Evolutionary conservation across 1,140 invertebrate species (phyloP).

Genomic region (Scaptomyza graminum): DNA sequence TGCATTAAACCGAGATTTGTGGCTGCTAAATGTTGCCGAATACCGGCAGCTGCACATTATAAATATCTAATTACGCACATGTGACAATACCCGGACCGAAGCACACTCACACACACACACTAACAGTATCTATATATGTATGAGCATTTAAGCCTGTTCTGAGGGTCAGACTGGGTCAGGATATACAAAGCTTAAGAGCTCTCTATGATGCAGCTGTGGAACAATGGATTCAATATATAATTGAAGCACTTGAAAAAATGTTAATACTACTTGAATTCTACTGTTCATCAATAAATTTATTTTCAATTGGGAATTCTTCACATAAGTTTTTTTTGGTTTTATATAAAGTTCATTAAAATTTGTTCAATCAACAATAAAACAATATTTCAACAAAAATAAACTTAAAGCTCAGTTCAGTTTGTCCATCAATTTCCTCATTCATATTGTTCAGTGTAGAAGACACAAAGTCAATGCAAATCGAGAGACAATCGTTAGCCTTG

Average conservation of each 20-base stretch:
- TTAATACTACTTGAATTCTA: too few species aligned
- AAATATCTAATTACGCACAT: conserved; percentile 62
- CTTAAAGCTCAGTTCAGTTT: neutral
- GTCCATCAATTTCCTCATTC: neutral
- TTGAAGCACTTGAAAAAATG: conserved; percentile 1
- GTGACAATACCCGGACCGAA: conserved; percentile 10
- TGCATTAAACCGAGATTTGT: conserved; percentile 44
- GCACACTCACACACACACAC: neutral
- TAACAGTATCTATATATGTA: neutral
- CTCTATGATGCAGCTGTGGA: conserved; percentile 51
- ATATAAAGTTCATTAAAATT: too few species aligned
- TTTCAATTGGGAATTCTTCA: too few species aligned
- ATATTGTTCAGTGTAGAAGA: conserved; percentile 4
- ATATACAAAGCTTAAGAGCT: conserved; percentile 53
- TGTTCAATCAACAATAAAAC: neutral
- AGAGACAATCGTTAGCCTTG: conserved; percentile 29
- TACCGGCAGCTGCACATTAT: conserved; percentile 42
- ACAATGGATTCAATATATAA: conserved; percentile 21
- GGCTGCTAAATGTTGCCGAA: conserved; percentile 16
- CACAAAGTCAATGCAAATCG: conserved; percentile 5
- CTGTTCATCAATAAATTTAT: too few species aligned
- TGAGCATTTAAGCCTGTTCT: conserved; percentile 14
- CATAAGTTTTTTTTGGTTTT: too few species aligned
- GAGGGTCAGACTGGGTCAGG: conserved; percentile 12
- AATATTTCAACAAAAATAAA: neutral